Percentiles rank a stretch among this genome's conserved stretches.
phyloP scores from a whole-genome alignment of 2,797 vertebrate species.

The Leptatherina wallacei region DNA sequence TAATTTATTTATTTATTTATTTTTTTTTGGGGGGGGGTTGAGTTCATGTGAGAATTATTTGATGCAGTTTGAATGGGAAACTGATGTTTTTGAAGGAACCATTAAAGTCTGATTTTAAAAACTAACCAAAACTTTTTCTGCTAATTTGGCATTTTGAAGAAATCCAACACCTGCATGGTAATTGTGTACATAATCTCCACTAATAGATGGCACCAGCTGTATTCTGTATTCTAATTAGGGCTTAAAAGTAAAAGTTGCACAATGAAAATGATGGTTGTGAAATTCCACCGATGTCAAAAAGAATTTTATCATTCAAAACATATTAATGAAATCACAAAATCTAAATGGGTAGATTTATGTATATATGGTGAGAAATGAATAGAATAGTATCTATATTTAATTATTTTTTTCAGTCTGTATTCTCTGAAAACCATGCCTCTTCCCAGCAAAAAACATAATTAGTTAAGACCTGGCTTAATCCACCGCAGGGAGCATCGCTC shows the following conservation, averaged over 20 bases:
- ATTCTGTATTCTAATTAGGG: constrained; percentile 17
- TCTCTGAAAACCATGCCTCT: constrained; percentile 36
- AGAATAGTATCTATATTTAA: background rate
- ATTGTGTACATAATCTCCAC: constrained; percentile 9
- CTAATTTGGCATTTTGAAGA: constrained; percentile 11
- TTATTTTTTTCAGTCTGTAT: constrained; percentile 8
- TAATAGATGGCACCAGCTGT: constrained; percentile 29
- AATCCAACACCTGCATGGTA: constrained; percentile 21
- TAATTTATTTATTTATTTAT: background rate
- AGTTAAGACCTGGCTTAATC: constrained; percentile 63
- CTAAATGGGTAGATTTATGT: background rate
- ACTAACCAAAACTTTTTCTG: constrained; percentile 6
- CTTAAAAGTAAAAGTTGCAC: background rate
- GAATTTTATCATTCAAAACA: background rate
- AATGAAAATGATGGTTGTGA: background rate
- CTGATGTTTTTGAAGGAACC: background rate
- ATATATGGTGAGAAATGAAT: background rate
- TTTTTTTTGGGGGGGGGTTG: too few relatives aligned
- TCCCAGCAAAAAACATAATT: constrained; percentile 56
- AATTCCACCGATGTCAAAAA: background rate
- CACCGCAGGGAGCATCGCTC: constrained; percentile 62
- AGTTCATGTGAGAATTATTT: too few relatives aligned
- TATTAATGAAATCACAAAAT: background rate
- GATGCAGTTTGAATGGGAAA: background rate
- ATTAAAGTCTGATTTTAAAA: background rate